Evolutionary conservation across 2,888 invertebrate species (phyloP).

Genomic region (Hirtodrosophila cameraria): DNA sequence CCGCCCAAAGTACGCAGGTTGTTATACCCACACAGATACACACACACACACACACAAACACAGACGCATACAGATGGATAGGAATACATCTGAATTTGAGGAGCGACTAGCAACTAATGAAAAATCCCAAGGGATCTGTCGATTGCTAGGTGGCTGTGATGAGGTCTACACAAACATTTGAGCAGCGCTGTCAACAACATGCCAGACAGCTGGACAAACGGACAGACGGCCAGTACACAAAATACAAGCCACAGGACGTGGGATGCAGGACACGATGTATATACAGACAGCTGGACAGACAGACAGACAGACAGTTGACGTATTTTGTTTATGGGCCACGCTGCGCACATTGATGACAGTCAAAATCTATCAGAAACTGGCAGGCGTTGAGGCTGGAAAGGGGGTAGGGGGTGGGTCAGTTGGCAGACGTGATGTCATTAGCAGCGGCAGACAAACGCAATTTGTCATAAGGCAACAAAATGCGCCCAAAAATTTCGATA

Average conservation of each 20-base stretch:
- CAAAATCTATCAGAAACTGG: conserved; percentile 43
- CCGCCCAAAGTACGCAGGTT: conserved; percentile 34
- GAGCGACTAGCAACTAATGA: conserved; percentile 45
- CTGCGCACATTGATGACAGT: conserved; percentile 71
- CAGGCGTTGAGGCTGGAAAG: not conserved
- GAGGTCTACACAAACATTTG: conserved; percentile 66
- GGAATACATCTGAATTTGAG: not conserved
- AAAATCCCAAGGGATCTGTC: conserved; percentile 55
- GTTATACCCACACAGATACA: conserved; percentile 33
- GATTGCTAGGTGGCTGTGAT: conserved; percentile 30
- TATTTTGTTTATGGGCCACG: conserved; percentile 70
- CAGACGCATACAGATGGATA: not conserved
- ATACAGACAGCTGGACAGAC: conserved; percentile 28
- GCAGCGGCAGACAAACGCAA: conserved; percentile 57
- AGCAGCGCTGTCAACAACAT: conserved; percentile 68
- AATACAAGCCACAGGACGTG: conserved; percentile 22
- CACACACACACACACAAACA: not conserved
- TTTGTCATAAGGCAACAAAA: conserved; percentile 67
- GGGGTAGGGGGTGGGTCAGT: conserved; percentile 6
- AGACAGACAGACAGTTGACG: conserved; percentile 55
- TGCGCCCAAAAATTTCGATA: conserved; percentile 33
- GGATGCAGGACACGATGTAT: conserved; percentile 30
- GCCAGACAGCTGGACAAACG: conserved; percentile 10
- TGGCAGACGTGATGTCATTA: conserved; percentile 76
- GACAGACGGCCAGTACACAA: not conserved